phyloP scores from a whole-genome alignment of 1,140 invertebrate genomes.

The Bombus breviceps region DNA sequence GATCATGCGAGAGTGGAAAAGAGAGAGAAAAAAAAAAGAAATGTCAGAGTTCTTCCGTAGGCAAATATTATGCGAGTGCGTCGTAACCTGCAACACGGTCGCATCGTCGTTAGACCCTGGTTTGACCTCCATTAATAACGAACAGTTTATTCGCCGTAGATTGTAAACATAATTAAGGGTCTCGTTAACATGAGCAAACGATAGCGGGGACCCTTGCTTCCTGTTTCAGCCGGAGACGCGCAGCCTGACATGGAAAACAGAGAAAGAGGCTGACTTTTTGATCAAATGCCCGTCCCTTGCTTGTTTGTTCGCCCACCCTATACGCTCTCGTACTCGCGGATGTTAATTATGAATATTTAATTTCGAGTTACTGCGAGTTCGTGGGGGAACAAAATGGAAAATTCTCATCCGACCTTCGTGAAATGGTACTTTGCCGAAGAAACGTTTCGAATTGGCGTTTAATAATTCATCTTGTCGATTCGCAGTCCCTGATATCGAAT shows the following conservation, averaged over 20 bases:
- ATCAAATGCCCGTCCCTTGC: slow-evolving; percentile 44
- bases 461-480: not conserved
- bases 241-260: slow-evolving; percentile 34
- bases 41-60: not conserved
- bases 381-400: not conserved
- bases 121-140: slow-evolving; percentile 68
- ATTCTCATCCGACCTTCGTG: not conserved
- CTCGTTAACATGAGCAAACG: slow-evolving; percentile 70
- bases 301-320: slow-evolving; percentile 23
- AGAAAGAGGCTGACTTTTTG: slow-evolving; percentile 44
- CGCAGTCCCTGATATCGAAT: too few relatives aligned
- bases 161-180: slow-evolving; percentile 73
- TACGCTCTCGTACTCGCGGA: not conserved
- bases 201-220: slow-evolving; percentile 50
- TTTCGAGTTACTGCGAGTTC: not conserved
- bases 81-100: slow-evolving; percentile 36
- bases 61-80: slow-evolving; percentile 44
- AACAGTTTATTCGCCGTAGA: slow-evolving; percentile 63
- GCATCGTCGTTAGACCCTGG: slow-evolving; percentile 22
- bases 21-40: not conserved
- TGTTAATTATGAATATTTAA: slow-evolving; percentile 49
- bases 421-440: not conserved
- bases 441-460: not conserved
- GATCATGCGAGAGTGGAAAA: too few relatives aligned
- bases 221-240: slow-evolving; percentile 52